Percentiles rank a stretch among this genome's conserved stretches.
Evolutionary conservation across 2,797 vertebrate species (phyloP).

Genomic region (Balearica regulorum): DNA sequence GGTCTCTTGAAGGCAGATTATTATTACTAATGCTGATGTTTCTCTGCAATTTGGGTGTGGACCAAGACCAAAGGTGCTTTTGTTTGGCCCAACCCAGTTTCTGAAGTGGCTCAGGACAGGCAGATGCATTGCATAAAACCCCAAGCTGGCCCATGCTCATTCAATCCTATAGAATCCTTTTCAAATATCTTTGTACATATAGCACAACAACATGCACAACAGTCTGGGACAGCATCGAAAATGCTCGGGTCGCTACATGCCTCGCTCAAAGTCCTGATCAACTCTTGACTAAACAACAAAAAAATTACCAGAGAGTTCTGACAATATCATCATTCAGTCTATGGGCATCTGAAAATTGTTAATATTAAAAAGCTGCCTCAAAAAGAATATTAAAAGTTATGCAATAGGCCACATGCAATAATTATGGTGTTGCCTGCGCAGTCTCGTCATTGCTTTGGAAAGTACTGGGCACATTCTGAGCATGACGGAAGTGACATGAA

Average conservation of each 20-base stretch:
- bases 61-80: neutral
- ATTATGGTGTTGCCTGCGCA: neutral
- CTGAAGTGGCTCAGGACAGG: neutral
- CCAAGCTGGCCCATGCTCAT: fast-evolving
- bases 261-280: neutral
- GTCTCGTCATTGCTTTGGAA: neutral
- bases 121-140: neutral
- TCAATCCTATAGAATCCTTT: neutral
- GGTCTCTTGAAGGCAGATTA: neutral
- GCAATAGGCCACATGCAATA: neutral
- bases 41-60: conserved; percentile 5
- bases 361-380: neutral
- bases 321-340: neutral
- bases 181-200: neutral
- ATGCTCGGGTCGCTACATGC: fast-evolving
- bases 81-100: neutral
- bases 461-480: neutral
- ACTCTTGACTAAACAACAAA: neutral
- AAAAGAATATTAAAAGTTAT: neutral
- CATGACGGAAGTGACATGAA: neutral
- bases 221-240: neutral
- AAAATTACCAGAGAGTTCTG: neutral
- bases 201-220: neutral
- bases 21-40: neutral
- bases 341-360: neutral